Percentiles rank a stretch among this genome's conserved stretches.
phyloP scores from a whole-genome alignment of 2,113 vertebrate species.

The Silurus glanis region DNA sequence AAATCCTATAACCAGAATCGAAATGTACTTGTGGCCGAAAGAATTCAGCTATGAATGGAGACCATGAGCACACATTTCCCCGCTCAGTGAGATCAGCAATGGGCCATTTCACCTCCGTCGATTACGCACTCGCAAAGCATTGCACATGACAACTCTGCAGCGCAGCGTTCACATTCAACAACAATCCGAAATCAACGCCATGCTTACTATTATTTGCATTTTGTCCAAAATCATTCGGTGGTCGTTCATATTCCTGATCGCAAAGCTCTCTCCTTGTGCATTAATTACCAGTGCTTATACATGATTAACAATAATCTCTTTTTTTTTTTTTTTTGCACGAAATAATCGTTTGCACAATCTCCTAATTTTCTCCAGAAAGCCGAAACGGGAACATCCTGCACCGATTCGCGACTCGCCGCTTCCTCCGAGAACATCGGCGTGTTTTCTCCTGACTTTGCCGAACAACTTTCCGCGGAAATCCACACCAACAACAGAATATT shows the following conservation, averaged over 20 bases:
- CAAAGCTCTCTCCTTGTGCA: background rate
- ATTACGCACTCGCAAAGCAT: background rate
- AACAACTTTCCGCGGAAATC: constrained; percentile 19
- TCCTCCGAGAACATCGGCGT: background rate
- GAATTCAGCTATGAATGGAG: background rate
- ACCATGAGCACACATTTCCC: background rate
- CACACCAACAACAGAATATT: background rate
- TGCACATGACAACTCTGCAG: constrained; percentile 4
- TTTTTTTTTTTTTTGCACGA: background rate
- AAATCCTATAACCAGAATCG: background rate
- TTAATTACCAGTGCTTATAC: too few relatives aligned
- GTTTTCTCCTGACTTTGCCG: background rate
- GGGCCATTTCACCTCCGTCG: background rate
- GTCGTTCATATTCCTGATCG: background rate
- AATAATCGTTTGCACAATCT: background rate
- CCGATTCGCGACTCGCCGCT: background rate
- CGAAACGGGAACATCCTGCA: background rate
- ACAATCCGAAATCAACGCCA: background rate
- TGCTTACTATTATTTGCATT: background rate
- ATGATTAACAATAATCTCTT: background rate
- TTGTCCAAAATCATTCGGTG: background rate
- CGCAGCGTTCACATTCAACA: background rate
- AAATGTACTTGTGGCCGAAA: background rate
- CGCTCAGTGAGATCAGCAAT: background rate
- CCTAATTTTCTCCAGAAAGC: background rate